Conservation (phyloP, 2,888 invertebrate genomes). For the Achlya flavicornis region DNA sequence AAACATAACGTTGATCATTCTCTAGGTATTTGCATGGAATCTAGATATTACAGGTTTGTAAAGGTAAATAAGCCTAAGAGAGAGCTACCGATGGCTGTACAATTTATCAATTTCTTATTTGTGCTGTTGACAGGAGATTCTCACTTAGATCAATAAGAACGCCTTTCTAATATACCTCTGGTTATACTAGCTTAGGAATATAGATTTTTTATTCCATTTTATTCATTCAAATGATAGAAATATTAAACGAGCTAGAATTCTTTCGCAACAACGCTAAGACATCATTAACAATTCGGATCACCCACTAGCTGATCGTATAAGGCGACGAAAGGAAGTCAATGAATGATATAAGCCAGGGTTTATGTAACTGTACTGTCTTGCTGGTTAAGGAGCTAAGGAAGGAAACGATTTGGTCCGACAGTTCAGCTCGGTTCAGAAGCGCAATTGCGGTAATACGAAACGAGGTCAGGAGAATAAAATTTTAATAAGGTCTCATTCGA, state of each 20-base stretch:
- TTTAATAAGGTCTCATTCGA: not conserved
- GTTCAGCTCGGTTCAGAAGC: not conserved
- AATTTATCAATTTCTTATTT: not conserved
- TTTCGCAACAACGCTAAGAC: not conserved
- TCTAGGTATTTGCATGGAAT: not conserved
- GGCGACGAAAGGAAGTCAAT: conserved; percentile 43
- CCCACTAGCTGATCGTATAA: conserved; percentile 41
- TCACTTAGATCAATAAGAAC: not conserved
- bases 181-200: not conserved
- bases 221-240: too few relatives aligned
- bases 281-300: conserved; percentile 44
- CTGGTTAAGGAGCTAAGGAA: not conserved
- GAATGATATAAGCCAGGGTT: conserved; percentile 33
- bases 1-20: not conserved
- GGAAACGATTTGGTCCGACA: not conserved
- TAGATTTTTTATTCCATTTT: not conserved
- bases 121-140: not conserved
- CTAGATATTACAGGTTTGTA: conserved; percentile 1
- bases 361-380: conserved; percentile 55
- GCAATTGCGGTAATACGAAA: not conserved
- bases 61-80: not conserved
- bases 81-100: not conserved
- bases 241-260: too few relatives aligned
- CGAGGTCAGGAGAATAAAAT: not conserved
- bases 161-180: not conserved